Evolutionary conservation across 2,888 invertebrate species (phyloP), one percentile per base, ranked within the genome.

Genomic region (Volucella bombylans): DNA sequence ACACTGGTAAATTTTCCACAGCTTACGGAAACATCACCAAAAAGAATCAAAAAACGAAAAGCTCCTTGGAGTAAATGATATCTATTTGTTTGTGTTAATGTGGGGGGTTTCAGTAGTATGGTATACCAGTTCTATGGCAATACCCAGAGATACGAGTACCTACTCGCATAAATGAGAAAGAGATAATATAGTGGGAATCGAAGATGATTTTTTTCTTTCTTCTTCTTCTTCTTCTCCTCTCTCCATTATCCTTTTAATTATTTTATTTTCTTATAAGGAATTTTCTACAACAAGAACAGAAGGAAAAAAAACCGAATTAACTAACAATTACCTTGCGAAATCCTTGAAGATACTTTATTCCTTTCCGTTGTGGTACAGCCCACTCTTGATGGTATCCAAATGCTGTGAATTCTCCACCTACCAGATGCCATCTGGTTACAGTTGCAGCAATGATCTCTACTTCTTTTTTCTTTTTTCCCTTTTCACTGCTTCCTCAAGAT

Each of bases 391-490:
- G 77, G 47, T 82, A 77, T 82, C 82, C 77, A 43, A 67, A 65
- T 52, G 59, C 41, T 71, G 23, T 65, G 54, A 77, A 55, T 57
- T 57, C 43, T 82, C 71, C 71, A 82, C 67, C 23, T 72, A 55
- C 65, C 52, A 67, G 71, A 82, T 82, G 67, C 77, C 82, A 82
- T 82, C 82, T 82, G 77, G 82, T 69, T 65, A 55, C 23, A 55
- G 49, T 43, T 72, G 6, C 31, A 31, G 6, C 31, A 31, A 31
- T 31, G 31, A 31, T 31, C 31, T 23, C 23, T 23, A 2, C 18
- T 23, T 2, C 3, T 0, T 3, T 49, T 14, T 57, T 47, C 39
- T 57, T 52, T 38, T 47, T 54, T 57, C n/a, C 43, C 4, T 23
- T 4, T 18, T 23, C 52, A 43, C 38, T 47, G 47, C 39, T 45